phyloP scores from a whole-genome alignment of 2,888 invertebrate genomes.

The Lepeophtheirus nordmannii region DNA sequence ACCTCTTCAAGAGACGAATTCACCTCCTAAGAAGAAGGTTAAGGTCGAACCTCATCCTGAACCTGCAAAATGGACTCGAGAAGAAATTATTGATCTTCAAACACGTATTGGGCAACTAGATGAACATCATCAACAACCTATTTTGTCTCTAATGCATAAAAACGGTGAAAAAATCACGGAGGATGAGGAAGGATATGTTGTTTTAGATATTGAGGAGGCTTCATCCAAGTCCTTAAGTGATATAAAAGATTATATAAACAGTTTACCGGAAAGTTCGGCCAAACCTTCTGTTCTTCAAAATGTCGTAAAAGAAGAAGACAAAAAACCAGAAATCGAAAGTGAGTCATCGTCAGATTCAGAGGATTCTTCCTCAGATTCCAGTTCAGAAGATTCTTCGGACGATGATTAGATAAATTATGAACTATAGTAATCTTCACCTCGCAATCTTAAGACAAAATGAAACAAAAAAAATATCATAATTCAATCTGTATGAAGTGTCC shows the following conservation, averaged over 20 bases:
- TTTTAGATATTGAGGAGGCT: slow-evolving; percentile 7
- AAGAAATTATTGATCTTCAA: slow-evolving; percentile 7
- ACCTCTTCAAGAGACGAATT: neutral
- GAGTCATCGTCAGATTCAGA: slow-evolving; percentile 1
- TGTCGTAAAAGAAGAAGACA: neutral
- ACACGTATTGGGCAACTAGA: neutral
- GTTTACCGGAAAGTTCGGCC: no score
- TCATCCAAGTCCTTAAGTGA: slow-evolving; percentile 1
- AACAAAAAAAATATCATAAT: no score
- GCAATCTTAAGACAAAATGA: no score
- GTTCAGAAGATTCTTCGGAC: neutral
- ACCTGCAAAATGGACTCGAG: neutral
- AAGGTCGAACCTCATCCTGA: neutral
- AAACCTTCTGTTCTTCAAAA: neutral
- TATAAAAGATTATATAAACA: neutral
- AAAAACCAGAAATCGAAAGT: neutral
- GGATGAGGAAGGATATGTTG: slow-evolving; percentile 14
- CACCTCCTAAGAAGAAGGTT: neutral
- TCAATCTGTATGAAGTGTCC: no score
- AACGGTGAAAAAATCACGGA: slow-evolving; percentile 9
- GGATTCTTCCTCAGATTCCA: neutral
- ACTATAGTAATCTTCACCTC: no score
- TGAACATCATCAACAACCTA: slow-evolving; percentile 1
- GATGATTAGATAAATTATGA: neutral
- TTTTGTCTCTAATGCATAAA: neutral